These are phyloP conservation scores for Fabriciana adippe DNA, from an alignment of 2,888 invertebrate species.

Conservation along the genomic window DNA sequence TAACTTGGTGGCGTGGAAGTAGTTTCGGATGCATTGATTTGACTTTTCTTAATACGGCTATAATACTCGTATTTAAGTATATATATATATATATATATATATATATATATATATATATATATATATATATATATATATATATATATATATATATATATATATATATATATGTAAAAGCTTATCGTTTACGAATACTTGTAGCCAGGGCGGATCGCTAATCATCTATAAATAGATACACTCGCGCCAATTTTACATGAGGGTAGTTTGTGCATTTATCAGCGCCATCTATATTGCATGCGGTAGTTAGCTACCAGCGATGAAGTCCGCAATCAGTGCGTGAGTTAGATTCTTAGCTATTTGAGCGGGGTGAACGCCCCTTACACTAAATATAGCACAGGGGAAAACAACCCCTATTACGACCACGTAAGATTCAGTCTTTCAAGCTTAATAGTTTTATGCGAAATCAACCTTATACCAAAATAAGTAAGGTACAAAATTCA, in stretches of 20 bases:
- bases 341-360: constrained; percentile 43
- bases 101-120: too few species aligned
- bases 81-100: too few species aligned
- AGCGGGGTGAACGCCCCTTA: constrained; percentile 36
- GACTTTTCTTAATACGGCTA: too few species aligned
- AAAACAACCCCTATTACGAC: constrained; percentile 27
- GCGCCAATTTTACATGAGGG: constrained; percentile 17
- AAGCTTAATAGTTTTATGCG: not conserved
- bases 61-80: too few species aligned
- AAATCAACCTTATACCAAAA: constrained; percentile 27
- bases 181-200: not conserved
- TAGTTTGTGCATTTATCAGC: constrained; percentile 36
- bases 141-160: too few species aligned
- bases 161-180: too few species aligned
- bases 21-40: too few species aligned
- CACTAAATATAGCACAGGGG: constrained; percentile 4
- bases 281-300: constrained; percentile 38
- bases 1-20: too few species aligned
- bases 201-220: not conserved
- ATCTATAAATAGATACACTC: not conserved
- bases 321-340: constrained; percentile 46
- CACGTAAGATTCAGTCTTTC: constrained; percentile 2
- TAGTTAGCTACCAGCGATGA: constrained; percentile 46
- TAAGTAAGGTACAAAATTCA: constrained; percentile 17
- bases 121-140: too few species aligned